Conservation (phyloP, 2,888 invertebrate species). For the Petrophora chlorosata region DNA sequence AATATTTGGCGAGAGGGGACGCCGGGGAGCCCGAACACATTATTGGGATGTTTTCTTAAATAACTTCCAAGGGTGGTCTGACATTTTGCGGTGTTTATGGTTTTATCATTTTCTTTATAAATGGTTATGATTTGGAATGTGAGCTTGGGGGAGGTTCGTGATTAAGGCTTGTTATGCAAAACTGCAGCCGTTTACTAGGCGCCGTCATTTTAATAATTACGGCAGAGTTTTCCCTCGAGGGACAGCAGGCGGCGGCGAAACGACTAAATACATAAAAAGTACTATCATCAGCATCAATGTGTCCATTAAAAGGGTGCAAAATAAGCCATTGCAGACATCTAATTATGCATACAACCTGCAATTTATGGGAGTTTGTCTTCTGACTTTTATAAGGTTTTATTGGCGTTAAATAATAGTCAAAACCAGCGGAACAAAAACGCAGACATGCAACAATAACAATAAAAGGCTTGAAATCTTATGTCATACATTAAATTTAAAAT, state of each 20-base stretch:
- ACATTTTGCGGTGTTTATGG: slow-evolving; percentile 48
- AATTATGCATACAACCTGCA: slow-evolving; percentile 20
- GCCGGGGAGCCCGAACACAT: slow-evolving; percentile 53
- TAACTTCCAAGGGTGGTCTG: slow-evolving; percentile 73
- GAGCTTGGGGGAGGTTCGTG: slow-evolving; percentile 42
- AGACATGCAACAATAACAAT: slow-evolving; percentile 36
- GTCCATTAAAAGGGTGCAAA: slow-evolving; percentile 59
- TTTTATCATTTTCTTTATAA: slow-evolving; percentile 31
- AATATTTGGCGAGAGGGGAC: slow-evolving; percentile 56
- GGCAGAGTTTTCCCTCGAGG: slow-evolving; percentile 38
- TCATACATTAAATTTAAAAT: slow-evolving; percentile 46
- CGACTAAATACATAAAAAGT: slow-evolving; percentile 50
- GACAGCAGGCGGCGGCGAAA: slow-evolving; percentile 36
- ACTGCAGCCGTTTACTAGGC: slow-evolving; percentile 50
- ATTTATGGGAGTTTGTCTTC: slow-evolving; percentile 18
- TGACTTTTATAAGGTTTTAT: slow-evolving; percentile 8
- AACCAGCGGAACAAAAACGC: slow-evolving; percentile 32
- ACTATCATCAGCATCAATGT: slow-evolving; percentile 44
- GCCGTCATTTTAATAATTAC: slow-evolving; percentile 47
- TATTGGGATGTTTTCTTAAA: slow-evolving; percentile 68
- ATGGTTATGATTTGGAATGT: slow-evolving; percentile 25
- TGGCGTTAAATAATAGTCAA: slow-evolving; percentile 29
- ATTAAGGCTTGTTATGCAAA: slow-evolving; percentile 68
- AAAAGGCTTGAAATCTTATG: slow-evolving; percentile 39
- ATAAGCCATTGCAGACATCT: slow-evolving; percentile 33